These are phyloP conservation scores for Acromyrmex heyeri DNA, from an alignment of 1,140 invertebrate genomes.

Conservation along the genomic window DNA sequence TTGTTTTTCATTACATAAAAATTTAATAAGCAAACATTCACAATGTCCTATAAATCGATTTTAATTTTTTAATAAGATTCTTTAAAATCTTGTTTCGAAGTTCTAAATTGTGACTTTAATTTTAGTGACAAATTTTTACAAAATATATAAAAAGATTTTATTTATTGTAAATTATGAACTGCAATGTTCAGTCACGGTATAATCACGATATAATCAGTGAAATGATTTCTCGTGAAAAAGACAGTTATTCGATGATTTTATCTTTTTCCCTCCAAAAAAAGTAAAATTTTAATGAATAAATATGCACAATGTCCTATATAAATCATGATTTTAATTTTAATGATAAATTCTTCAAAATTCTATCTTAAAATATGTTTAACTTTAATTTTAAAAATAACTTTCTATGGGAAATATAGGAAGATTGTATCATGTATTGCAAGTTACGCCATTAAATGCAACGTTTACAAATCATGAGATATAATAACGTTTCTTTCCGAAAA, in stretches of 20 bases:
- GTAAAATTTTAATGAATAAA: background rate
- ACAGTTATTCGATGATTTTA: background rate
- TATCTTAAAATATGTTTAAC: background rate
- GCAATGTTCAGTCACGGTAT: background rate
- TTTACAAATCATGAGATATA: background rate
- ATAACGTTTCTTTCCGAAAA: background rate
- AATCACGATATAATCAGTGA: background rate
- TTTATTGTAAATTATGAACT: background rate
- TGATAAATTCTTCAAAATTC: background rate
- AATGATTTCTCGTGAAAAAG: background rate
- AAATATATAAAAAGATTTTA: background rate
- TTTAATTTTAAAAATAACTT: conserved; percentile 4
- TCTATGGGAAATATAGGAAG: background rate
- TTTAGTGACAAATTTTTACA: background rate
- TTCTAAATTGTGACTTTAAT: background rate
- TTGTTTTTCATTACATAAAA: background rate
- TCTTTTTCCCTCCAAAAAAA: background rate
- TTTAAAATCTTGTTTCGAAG: background rate
- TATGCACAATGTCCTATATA: background rate
- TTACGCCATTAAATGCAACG: background rate
- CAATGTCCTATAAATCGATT: background rate
- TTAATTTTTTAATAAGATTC: background rate
- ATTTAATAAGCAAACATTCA: background rate
- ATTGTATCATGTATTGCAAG: background rate
- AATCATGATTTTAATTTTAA: background rate